A percentile compares a stretch with the other conserved stretches of the same genome.
phyloP scores from a whole-genome alignment of 2,797 vertebrate genomes.

The Betta splendens region DNA sequence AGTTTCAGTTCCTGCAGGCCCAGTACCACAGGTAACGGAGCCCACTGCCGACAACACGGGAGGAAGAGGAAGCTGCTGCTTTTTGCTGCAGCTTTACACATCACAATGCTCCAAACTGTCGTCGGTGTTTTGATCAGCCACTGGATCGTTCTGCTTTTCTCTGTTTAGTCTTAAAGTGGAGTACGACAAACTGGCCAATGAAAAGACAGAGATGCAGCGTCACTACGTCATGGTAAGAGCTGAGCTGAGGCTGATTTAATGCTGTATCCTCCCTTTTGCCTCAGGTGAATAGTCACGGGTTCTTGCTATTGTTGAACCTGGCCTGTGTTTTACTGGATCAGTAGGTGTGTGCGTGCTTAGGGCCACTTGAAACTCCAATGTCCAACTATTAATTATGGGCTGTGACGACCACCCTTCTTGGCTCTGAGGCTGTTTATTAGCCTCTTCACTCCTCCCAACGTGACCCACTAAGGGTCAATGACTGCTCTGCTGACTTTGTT shows the following conservation, averaged over 20 bases:
- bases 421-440: slow-evolving; percentile 63
- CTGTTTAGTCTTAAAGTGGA: slow-evolving; percentile 91
- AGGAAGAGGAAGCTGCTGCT: slow-evolving; percentile 55
- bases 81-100: slow-evolving; percentile 16
- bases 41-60: slow-evolving; percentile 26
- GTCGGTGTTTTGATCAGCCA: too few relatives aligned
- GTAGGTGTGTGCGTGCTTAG: slow-evolving; percentile 32
- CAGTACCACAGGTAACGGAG: slow-evolving; percentile 93
- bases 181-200: slow-evolving; percentile 95
- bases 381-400: slow-evolving; percentile 72
- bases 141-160: slow-evolving; percentile 22
- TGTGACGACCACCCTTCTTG: slow-evolving; percentile 51
- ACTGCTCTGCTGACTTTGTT: slow-evolving; percentile 63
- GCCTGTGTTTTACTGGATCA: slow-evolving; percentile 63
- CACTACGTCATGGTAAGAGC: slow-evolving; percentile 95
- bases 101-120: neutral
- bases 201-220: slow-evolving; percentile 97
- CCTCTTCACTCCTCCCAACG: slow-evolving; percentile 41
- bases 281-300: slow-evolving; percentile 69
- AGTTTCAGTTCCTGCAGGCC: slow-evolving; percentile 96
- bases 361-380: slow-evolving; percentile 59
- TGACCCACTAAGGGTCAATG: slow-evolving; percentile 68
- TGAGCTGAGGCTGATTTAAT: slow-evolving; percentile 47
- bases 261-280: slow-evolving; percentile 58
- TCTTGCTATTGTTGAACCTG: slow-evolving; percentile 48